Evolutionary conservation across 2,888 invertebrate species (phyloP), one percentile per base, ranked within the genome.

Genomic region (Seira sanloemensis): DNA sequence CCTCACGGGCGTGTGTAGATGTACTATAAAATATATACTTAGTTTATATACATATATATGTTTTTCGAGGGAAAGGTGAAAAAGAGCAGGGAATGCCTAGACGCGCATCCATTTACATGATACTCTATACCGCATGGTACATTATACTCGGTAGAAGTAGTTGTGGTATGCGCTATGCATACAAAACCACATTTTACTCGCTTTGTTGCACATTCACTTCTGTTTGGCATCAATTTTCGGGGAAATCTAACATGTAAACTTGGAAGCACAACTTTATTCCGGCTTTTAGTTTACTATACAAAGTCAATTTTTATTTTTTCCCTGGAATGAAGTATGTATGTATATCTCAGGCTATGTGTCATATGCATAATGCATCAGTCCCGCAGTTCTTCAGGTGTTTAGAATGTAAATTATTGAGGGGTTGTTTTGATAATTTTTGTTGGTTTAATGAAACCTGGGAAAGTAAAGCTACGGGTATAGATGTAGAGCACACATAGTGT

Each of bases 161-260:
- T 37, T 62, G 62, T 19, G 12, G 26, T 46, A 62, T 26, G 73
- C 65, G 75, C 46, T 46, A 66, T 66, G 75, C 66, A 75, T 75
- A 75, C 75, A 21, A 19, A 75, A 75, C 66, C 75, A 66, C 75
- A 25, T 75, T 50, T 75, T 75, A 66, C 24, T 75, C 66, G 75
- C 75, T 75, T 75, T 75, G 75, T 75, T 75, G 46, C 75, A 75
- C 75, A 75, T 66, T 66, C 65, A 25, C 66, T 75, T 75, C 37
- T 75, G 75, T 46, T 75, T 75, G 75, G 75, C 75, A 62, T 73
- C 73, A 73, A 62, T 73, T 73, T 73, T 62, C 73, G 73, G 54
- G 50, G 16, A 50, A 50, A 50, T 50, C 50, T 50, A 50, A 50
- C 50, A 50, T 50, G 50, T 16, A 50, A 50, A 50, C 16, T 50